Evolutionary conservation across 2,888 invertebrate species (phyloP).

Genomic region (Euphydryas editha): DNA sequence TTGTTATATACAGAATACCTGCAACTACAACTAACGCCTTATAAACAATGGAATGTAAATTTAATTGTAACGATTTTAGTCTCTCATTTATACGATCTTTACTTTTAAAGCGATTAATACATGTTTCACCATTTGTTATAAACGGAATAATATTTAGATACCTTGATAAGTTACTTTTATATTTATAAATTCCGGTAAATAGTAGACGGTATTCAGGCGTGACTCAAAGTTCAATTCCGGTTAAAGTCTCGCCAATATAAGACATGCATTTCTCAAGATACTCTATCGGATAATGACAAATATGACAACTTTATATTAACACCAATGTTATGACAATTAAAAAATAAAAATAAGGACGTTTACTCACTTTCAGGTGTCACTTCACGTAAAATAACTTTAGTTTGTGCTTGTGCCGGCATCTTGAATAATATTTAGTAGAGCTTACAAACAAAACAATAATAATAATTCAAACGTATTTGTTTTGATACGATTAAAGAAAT

Average conservation of each 20-base stretch:
- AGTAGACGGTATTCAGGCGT: background rate
- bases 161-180: background rate
- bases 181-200: background rate
- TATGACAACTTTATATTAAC: no score
- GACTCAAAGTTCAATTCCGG: background rate
- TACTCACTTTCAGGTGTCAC: conserved; percentile 77
- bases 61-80: background rate
- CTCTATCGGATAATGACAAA: no score
- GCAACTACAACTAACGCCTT: background rate
- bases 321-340: no score
- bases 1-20: background rate
- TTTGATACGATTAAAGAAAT: background rate
- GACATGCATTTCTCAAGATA: no score
- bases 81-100: background rate
- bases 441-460: conserved; percentile 4
- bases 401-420: conserved; percentile 72
- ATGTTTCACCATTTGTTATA: background rate
- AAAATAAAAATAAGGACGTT: conserved; percentile 17
- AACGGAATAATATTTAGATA: background rate
- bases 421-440: conserved; percentile 34
- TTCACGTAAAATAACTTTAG: conserved; percentile 65
- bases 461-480: background rate
- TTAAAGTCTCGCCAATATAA: background rate
- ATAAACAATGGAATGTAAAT: background rate
- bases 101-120: background rate